Conservation (phyloP, 2,888 invertebrate genomes). For the Cryptus armator region DNA sequence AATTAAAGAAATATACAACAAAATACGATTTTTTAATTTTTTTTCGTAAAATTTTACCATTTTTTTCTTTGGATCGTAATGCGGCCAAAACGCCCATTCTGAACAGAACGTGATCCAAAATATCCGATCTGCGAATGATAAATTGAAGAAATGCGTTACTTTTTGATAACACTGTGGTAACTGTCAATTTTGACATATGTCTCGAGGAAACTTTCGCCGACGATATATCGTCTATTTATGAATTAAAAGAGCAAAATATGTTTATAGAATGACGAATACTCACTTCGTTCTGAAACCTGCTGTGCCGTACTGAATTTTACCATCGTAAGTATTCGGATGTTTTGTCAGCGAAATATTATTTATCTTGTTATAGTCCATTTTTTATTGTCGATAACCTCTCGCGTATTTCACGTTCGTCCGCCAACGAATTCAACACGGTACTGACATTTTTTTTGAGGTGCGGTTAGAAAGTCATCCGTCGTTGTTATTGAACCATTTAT, state of each 20-base stretch:
- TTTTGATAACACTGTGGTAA: constrained; percentile 26
- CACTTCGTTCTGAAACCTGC: constrained; percentile 94
- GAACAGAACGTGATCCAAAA: constrained; percentile 96
- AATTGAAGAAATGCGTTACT: constrained; percentile 53
- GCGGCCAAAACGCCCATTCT: constrained; percentile 97
- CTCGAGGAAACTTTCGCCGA: not conserved
- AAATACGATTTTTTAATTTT: not conserved
- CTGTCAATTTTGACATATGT: constrained; percentile 35
- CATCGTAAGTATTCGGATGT: constrained; percentile 90
- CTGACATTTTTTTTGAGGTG: no score
- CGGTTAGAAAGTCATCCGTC: no score
- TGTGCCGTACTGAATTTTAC: constrained; percentile 92
- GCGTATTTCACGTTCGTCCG: not conserved
- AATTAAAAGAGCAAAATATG: not conserved
- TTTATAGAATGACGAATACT: constrained; percentile 72
- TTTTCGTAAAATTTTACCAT: constrained; percentile 86
- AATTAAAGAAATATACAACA: constrained; percentile 4
- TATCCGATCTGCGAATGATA: constrained; percentile 90
- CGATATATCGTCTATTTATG: not conserved
- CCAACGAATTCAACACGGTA: no score
- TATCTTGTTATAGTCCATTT: constrained; percentile 72
- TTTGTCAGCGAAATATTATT: constrained; percentile 89
- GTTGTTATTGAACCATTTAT: no score
- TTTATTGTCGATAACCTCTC: not conserved
- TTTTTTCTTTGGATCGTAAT: constrained; percentile 93